Percentiles rank a stretch among this genome's conserved stretches.
phyloP scores from a whole-genome alignment of 2,888 invertebrate genomes.

The Rosalia funebris region DNA sequence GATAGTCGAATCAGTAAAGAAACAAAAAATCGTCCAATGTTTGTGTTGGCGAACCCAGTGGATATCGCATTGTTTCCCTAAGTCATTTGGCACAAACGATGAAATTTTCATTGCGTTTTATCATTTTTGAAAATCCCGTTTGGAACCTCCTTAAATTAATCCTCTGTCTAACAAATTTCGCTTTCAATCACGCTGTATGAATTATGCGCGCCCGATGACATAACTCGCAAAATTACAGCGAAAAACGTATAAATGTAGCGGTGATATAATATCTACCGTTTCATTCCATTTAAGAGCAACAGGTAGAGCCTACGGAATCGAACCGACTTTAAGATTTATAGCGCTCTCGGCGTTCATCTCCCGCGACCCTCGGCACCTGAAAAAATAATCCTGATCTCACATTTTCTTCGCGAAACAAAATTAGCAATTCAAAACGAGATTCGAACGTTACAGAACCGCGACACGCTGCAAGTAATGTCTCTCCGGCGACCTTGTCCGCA shows the following conservation, averaged over 20 bases:
- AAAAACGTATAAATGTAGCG: not conserved
- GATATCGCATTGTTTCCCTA: no score
- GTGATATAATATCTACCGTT: not conserved
- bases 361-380: not conserved
- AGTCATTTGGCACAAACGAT: no score
- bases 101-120: no score
- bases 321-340: not conserved
- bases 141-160: no score
- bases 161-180: no score
- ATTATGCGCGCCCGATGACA: not conserved
- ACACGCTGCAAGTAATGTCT: conserved; percentile 6
- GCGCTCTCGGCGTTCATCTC: not conserved
- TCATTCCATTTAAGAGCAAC: not conserved
- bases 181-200: no score
- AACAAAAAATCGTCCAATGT: no score
- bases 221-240: not conserved
- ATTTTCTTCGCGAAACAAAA: not conserved
- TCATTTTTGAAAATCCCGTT: no score
- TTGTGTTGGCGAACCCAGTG: no score
- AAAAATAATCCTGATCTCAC: not conserved
- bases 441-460: not conserved
- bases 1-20: no score
- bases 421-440: not conserved
- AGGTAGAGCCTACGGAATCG: not conserved
- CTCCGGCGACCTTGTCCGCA: conserved; percentile 15